These are phyloP conservation scores for mouse (Mus musculus) DNA, from an alignment of 2,113 vertebrate species.

Conservation along the genomic window GRCm39 chr2:115702001-115702500, in stretches of 20 bases:
- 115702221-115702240: constrained; percentile 78
- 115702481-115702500: constrained; percentile 82
- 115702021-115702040: constrained; percentile 30
- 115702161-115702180: constrained; percentile 55
- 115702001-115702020: constrained; percentile 64
- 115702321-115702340: constrained; percentile 86
- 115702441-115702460: constrained; percentile 86
- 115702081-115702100: constrained; percentile 52
- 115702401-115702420: constrained; percentile 84
- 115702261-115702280: constrained; percentile 76
- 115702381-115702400: constrained; percentile 84
- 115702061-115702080: constrained; percentile 36
- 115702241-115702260: constrained; percentile 78
- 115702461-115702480: constrained; percentile 83
- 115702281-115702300: constrained; percentile 81
- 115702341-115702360: constrained; percentile 85
- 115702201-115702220: constrained; percentile 56
- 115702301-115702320: constrained; percentile 82
- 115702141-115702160: constrained; percentile 63
- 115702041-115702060: constrained; percentile 32
- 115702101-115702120: constrained; percentile 44
- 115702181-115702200: constrained; percentile 52
- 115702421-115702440: constrained; percentile 84
- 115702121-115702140: constrained; percentile 43
- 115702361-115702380: constrained; percentile 85